Evolutionary conservation across 1,140 invertebrate species (phyloP), one percentile per base, ranked within the genome.

Genomic region (Hylaeus anthracinus): DNA sequence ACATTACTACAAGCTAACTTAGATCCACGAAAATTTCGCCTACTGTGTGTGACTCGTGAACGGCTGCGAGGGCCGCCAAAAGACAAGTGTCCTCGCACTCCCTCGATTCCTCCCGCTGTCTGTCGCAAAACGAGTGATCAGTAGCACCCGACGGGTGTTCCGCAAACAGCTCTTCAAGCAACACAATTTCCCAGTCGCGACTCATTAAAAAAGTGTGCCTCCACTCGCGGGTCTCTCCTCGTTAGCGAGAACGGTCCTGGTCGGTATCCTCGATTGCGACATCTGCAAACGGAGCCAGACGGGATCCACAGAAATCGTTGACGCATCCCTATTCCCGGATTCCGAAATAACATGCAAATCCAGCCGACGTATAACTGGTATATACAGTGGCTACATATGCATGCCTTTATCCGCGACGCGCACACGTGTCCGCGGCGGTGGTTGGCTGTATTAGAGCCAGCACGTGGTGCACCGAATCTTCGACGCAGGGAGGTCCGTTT

Each of bases 341-440:
- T 86, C 85, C 72, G 82, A 87, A 89, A 89, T 90, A 90, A 88
- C 84, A 88, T 88, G 88, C 81, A 90, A 90, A 90, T 90, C 85
- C 82, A 64, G 45, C 66, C 58, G 69, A 77, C 80, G 76, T 84
- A 70, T 75, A 72, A 60, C 60, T 71, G 5, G 15, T n/a, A 45
- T 61, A 63, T n/a, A 67, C 48, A 9, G 8, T 3, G n/a, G 63
- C 43, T 74, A 72, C 82, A 80, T 81, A 81, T 83, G 82, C 78
- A 83, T 71, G 60, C 58, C 63, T 75, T 58, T 75, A 75, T 69
- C 63, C 48, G 58, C 1, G 14, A 6, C 12, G 45, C 67, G 39
- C 75, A 48, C 72, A 8, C 63, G 70, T 79, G 53, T 45, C 39
- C 26, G 41, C 45, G 66, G 58, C 3, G 45, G 45, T 37, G 41